These are phyloP conservation scores for Epizoanthus scotinus DNA, from an alignment of 92 coral and sea anemone genomes.

Conservation along the genomic window DNA sequence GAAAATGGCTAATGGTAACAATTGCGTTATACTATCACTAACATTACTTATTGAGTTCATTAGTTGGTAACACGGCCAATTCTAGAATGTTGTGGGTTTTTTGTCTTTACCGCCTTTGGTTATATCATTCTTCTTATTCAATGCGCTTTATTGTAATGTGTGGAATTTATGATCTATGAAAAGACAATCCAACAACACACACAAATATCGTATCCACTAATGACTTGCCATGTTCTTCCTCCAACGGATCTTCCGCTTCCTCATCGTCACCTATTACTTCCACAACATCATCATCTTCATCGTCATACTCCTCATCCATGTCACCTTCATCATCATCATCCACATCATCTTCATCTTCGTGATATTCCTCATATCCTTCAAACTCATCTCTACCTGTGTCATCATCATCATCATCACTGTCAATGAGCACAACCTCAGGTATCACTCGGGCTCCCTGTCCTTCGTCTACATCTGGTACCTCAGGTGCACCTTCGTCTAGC, in stretches of 20 bases:
- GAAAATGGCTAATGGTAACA: no score
- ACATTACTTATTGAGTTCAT: no score
- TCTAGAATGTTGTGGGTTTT: no score
- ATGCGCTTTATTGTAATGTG: no score
- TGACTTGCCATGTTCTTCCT: slow-evolving; percentile 15
- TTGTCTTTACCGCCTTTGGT: no score
- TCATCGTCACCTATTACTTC: slow-evolving; percentile 59
- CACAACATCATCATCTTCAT: slow-evolving; percentile 38
- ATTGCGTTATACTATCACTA: no score
- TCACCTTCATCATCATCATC: slow-evolving; percentile 2
- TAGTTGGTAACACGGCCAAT: no score
- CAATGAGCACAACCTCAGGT: slow-evolving; percentile 84
- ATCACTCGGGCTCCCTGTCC: slow-evolving; percentile 27
- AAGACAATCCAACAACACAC: no score
- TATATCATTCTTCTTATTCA: no score
- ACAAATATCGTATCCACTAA: no score
- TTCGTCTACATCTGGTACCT: slow-evolving; percentile 62
- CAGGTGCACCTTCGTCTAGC: slow-evolving; percentile 45
- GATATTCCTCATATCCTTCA: slow-evolving; percentile 45
- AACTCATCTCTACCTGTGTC: slow-evolving; percentile 57
- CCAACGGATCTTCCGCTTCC: slow-evolving; percentile 41
- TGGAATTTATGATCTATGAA: no score
- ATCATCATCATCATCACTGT: slow-evolving; percentile 82
- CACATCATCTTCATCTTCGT: not conserved
- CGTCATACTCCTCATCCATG: slow-evolving; percentile 41